phyloP scores from a whole-genome alignment of 2,797 vertebrate species.

The Notolepis coatsorum region DNA sequence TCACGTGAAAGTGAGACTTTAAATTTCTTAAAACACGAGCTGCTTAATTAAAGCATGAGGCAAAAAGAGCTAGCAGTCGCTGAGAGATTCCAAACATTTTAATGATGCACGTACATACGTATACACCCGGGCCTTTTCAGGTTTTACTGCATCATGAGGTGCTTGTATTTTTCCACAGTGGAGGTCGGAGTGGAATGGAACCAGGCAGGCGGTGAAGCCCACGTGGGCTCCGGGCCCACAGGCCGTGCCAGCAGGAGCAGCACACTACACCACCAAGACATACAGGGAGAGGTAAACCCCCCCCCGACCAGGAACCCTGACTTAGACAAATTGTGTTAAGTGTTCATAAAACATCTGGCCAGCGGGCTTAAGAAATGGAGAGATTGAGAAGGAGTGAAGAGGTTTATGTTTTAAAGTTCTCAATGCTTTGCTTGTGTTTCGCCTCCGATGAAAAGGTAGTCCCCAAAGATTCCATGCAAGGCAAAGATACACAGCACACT shows the following conservation, averaged over 20 bases:
- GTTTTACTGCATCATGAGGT: constrained; percentile 54
- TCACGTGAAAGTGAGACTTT: no score
- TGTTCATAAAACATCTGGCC: constrained; percentile 58
- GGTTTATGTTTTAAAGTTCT: no score
- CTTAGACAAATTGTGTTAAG: constrained; percentile 69
- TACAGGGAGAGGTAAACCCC: constrained; percentile 51
- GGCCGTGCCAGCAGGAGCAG: constrained; percentile 56
- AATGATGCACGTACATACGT: constrained; percentile 26
- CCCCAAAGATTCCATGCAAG: no score
- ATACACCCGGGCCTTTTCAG: constrained; percentile 65
- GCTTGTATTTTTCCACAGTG: constrained; percentile 69
- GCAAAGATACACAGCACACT: no score
- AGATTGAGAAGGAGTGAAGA: constrained; percentile 30
- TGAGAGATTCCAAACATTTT: constrained; percentile 58
- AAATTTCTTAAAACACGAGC: no score
- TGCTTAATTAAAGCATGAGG: no score
- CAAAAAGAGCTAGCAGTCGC: constrained; percentile 60
- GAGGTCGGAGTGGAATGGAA: constrained; percentile 40
- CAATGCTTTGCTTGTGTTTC: no score
- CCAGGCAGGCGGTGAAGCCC: constrained; percentile 61
- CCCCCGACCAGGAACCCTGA: constrained; percentile 39
- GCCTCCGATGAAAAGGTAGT: no score
- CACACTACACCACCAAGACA: background rate
- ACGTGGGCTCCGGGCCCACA: constrained; percentile 40
- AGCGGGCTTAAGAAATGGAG: constrained; percentile 42